phyloP scores from a whole-genome alignment of 2,113 vertebrate species.

The Corydoras maculifer region DNA sequence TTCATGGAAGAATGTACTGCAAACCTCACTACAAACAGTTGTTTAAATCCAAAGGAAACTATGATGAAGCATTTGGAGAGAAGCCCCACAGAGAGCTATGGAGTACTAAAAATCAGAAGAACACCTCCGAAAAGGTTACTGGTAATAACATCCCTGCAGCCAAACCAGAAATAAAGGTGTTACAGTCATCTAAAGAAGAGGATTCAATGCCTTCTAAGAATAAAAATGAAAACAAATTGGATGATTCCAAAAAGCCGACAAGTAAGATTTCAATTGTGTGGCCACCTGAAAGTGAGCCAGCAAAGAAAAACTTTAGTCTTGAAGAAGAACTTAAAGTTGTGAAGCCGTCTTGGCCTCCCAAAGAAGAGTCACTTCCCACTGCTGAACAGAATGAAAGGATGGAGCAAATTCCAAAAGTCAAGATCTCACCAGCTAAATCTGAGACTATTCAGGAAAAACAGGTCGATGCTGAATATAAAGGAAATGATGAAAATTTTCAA shows the following conservation, averaged over 20 bases:
- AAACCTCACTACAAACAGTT: conserved; percentile 95
- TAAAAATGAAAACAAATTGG: conserved; percentile 43
- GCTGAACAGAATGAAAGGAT: conserved; percentile 36
- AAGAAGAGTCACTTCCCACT: conserved; percentile 41
- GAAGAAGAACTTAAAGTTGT: conserved; percentile 75
- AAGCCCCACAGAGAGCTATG: conserved; percentile 87
- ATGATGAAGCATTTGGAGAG: conserved; percentile 94
- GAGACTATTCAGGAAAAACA: conserved; percentile 41
- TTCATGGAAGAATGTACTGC: conserved; percentile 95
- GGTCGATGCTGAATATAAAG: conserved; percentile 45
- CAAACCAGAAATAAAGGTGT: conserved; percentile 44
- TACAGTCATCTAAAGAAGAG: conserved; percentile 21
- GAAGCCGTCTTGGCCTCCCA: conserved; percentile 84
- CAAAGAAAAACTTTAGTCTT: conserved; percentile 67
- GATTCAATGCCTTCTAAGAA: conserved; percentile 32
- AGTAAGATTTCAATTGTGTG: conserved; percentile 85
- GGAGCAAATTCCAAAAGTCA: conserved; percentile 10
- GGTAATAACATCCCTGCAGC: conserved; percentile 48
- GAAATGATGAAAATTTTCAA: conserved; percentile 37
- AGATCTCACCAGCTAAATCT: conserved; percentile 40
- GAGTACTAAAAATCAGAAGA: conserved; percentile 66
- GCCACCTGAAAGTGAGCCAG: conserved; percentile 76
- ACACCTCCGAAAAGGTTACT: conserved; percentile 47
- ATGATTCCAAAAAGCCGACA: conserved; percentile 62
- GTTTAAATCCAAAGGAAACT: conserved; percentile 97